Evolutionary conservation across 2,888 invertebrate genomes (phyloP).

Genomic region (Cantharis flavilabris): DNA sequence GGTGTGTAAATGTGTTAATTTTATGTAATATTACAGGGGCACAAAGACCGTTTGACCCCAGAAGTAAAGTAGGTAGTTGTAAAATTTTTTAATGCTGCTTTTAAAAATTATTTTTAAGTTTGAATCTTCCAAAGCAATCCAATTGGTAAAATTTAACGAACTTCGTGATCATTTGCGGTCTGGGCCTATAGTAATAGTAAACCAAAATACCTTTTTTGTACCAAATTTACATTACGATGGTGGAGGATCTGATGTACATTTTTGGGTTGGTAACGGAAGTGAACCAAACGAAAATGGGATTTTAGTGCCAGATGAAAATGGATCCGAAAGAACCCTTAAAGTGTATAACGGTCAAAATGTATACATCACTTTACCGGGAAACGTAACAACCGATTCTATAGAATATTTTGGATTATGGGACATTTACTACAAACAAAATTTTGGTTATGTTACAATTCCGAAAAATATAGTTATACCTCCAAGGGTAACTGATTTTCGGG

Average conservation of each 20-base stretch:
- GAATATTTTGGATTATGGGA: conserved; percentile 42
- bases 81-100: too few relatives aligned
- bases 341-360: conserved; percentile 37
- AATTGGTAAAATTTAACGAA: conserved; percentile 18
- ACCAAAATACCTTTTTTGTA: conserved; percentile 40
- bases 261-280: conserved; percentile 39
- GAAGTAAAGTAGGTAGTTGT: too few relatives aligned
- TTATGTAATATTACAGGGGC: too few relatives aligned
- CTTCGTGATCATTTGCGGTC: conserved; percentile 34
- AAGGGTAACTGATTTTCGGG: too few relatives aligned
- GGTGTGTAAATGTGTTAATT: too few relatives aligned
- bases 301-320: conserved; percentile 34
- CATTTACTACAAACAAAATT: conserved; percentile 22
- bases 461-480: not conserved
- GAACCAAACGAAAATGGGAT: conserved; percentile 24
- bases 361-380: conserved; percentile 37
- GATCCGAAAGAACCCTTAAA: conserved; percentile 21
- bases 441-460: conserved; percentile 30
- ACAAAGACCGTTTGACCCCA: too few relatives aligned
- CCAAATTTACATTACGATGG: conserved; percentile 38
- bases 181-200: conserved; percentile 37
- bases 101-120: not conserved
- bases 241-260: conserved; percentile 30
- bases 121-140: not conserved
- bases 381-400: conserved; percentile 33